Conservation (phyloP, 2,113 vertebrate genomes). For the Silurus meridionalis region DNA sequence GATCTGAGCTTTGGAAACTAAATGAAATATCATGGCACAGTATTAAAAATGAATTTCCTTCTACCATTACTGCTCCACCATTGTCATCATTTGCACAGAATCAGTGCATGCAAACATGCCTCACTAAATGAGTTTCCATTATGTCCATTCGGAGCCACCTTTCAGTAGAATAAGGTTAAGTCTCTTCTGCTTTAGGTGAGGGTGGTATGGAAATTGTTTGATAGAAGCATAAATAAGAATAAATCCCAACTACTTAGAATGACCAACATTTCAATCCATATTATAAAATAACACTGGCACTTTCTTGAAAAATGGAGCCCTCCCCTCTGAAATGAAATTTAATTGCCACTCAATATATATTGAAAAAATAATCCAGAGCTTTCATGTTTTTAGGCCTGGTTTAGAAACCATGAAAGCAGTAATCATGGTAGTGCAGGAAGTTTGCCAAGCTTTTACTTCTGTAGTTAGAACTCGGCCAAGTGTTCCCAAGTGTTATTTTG, state of each 20-base stretch:
- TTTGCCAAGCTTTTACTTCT: neutral
- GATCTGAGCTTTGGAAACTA: too few species aligned
- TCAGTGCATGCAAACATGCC: too few species aligned
- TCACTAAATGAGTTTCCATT: too few species aligned
- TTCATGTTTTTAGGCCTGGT: neutral
- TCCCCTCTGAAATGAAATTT: neutral
- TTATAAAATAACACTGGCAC: neutral
- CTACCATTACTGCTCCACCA: too few species aligned
- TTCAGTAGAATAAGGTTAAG: too few species aligned
- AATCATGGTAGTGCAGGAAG: neutral
- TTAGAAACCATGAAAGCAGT: neutral
- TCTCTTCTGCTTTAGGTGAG: neutral
- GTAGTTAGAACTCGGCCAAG: conserved; percentile 1
- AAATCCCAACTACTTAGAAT: neutral
- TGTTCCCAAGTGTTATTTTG: neutral
- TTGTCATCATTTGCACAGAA: too few species aligned
- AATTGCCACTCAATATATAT: neutral
- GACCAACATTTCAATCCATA: neutral
- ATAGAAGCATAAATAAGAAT: neutral
- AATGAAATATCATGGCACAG: too few species aligned
- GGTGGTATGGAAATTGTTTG: neutral
- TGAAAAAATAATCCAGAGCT: neutral
- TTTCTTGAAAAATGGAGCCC: neutral
- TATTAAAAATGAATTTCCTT: too few species aligned
- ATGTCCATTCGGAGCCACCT: too few species aligned